Conservation (phyloP, 2,113 vertebrate genomes). For the Peromyscus californicus region DNA sequence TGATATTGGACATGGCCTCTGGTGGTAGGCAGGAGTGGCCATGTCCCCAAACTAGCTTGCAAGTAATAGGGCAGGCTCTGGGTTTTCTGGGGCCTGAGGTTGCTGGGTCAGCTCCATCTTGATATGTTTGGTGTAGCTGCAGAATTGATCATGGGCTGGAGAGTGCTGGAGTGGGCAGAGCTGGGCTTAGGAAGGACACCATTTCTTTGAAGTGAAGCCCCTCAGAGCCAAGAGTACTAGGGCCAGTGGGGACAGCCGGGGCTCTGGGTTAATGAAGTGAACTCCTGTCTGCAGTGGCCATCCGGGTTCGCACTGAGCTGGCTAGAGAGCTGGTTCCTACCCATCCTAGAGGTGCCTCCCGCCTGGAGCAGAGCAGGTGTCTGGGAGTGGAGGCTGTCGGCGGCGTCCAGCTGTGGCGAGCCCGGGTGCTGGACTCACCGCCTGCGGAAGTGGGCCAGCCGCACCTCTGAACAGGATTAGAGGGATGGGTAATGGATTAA, state of each 20-base stretch:
- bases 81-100: not conserved
- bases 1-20: not conserved
- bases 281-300: slow-evolving; percentile 70
- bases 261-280: slow-evolving; percentile 83
- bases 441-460: slow-evolving; percentile 87
- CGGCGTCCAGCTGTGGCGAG: slow-evolving; percentile 86
- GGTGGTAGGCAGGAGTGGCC: not conserved
- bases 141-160: not conserved
- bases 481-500: slow-evolving; percentile 89
- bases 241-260: slow-evolving; percentile 61
- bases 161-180: not conserved
- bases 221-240: slow-evolving; percentile 40
- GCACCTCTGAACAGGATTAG: slow-evolving; percentile 87
- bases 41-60: not conserved
- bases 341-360: slow-evolving; percentile 62
- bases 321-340: not conserved
- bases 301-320: slow-evolving; percentile 42
- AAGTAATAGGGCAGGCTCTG: not conserved
- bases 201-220: slow-evolving; percentile 6
- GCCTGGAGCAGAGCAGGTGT: slow-evolving; percentile 77
- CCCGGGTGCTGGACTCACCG: slow-evolving; percentile 83
- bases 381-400: slow-evolving; percentile 68
- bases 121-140: not conserved
- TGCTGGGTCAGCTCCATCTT: not conserved
- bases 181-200: not conserved